A percentile compares a stretch with the other conserved stretches of the same genome.
phyloP scores from a whole-genome alignment of 2,888 invertebrate genomes.

The Aelia acuminata region DNA sequence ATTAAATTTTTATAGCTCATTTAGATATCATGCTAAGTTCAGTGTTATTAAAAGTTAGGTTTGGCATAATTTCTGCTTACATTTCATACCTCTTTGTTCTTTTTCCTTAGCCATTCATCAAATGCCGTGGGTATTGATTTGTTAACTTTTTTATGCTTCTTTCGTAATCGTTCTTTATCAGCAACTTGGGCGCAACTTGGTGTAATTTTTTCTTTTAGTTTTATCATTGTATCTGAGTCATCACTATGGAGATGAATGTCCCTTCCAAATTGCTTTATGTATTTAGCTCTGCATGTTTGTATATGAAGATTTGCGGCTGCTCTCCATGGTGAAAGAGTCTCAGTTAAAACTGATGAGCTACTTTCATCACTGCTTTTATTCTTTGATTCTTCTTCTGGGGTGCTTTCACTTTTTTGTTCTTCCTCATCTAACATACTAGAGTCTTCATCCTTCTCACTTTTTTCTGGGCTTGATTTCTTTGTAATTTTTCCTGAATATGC shows the following conservation, averaged over 20 bases:
- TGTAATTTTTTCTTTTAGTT: slow-evolving; percentile 26
- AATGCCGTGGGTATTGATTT: slow-evolving; percentile 23
- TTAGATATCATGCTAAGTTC: neutral
- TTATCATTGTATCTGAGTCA: slow-evolving; percentile 32
- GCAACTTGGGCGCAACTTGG: neutral
- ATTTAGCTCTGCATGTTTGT: neutral
- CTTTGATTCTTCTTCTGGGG: neutral
- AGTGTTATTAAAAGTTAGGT: neutral
- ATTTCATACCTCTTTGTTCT: slow-evolving; percentile 33
- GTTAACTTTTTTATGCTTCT: neutral
- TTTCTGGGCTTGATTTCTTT: neutral
- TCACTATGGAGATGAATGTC: slow-evolving; percentile 28
- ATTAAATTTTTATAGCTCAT: neutral
- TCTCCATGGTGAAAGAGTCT: slow-evolving; percentile 33
- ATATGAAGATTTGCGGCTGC: neutral
- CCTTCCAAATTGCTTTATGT: neutral
- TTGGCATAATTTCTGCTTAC: neutral
- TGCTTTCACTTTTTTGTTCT: neutral
- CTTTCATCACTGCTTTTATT: neutral
- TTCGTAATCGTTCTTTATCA: slow-evolving; percentile 7
- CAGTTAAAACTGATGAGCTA: slow-evolving; percentile 24
- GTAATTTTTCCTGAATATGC: neutral
- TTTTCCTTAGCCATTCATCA: slow-evolving; percentile 41
- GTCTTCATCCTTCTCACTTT: neutral
- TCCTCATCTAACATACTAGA: neutral